phyloP scores from a whole-genome alignment of 2,888 invertebrate genomes.

The Eupeodes luniger region DNA sequence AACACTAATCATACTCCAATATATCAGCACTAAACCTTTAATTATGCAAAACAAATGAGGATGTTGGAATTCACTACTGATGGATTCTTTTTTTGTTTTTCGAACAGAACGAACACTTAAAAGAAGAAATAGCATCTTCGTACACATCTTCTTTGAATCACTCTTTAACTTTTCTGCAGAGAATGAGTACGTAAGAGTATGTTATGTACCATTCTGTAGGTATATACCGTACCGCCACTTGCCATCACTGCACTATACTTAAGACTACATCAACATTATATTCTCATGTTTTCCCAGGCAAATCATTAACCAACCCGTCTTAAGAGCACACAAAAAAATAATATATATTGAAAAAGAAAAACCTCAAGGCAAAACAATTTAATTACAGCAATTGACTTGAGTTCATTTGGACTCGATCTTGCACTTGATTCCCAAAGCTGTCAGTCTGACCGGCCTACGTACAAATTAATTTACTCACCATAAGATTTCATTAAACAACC shows the following conservation, averaged over 20 bases:
- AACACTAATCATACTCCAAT: conserved; percentile 5
- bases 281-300: conserved; percentile 57
- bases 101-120: neutral
- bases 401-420: conserved; percentile 47
- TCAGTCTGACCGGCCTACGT: conserved; percentile 64
- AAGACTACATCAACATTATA: conserved; percentile 49
- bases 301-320: conserved; percentile 56
- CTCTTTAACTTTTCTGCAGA: conserved; percentile 76
- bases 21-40: conserved; percentile 17
- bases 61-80: conserved; percentile 2
- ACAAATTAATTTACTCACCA: conserved; percentile 62
- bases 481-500: conserved; percentile 51
- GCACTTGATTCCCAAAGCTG: conserved; percentile 53
- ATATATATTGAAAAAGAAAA: conserved; percentile 18
- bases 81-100: neutral
- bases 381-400: conserved; percentile 50
- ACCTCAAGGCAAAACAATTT: conserved; percentile 56
- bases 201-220: neutral
- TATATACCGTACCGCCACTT: conserved; percentile 8
- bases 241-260: conserved; percentile 30
- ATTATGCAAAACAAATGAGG: conserved; percentile 41
- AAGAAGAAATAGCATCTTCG: conserved; percentile 5
- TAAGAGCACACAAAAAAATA: conserved; percentile 11
- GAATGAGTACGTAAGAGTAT: neutral
- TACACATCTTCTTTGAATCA: conserved; percentile 25